Evolutionary conservation across 1,140 invertebrate species (phyloP).

Genomic region (Varroa destructor): DNA sequence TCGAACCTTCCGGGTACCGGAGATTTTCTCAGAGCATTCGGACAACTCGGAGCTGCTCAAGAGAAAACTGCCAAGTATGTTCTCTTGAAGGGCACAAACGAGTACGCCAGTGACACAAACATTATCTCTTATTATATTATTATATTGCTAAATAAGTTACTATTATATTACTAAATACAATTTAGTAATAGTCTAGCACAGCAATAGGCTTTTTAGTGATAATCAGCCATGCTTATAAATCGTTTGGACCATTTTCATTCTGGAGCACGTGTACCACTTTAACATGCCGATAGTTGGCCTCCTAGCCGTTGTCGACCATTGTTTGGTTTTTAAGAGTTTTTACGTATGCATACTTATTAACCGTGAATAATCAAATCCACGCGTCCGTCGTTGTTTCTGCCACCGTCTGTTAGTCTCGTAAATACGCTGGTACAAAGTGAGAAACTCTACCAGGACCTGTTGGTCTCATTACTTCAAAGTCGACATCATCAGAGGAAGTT

Average conservation of each 20-base stretch:
- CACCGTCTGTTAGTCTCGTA: conserved; percentile 43
- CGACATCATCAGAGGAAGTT: conserved; percentile 51
- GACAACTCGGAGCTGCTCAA: too few species aligned
- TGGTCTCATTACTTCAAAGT: conserved; percentile 36
- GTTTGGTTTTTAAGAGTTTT: conserved; percentile 62
- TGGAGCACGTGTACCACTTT: too few species aligned
- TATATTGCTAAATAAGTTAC: too few species aligned
- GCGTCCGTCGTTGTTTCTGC: conserved; percentile 46
- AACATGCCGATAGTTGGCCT: background rate
- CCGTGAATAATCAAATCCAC: conserved; percentile 36
- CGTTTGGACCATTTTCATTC: too few species aligned
- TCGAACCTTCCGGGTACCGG: conserved; percentile 1
- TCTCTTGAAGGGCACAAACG: background rate
- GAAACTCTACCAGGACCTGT: conserved; percentile 41
- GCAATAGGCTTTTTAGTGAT: too few species aligned
- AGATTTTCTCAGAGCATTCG: background rate
- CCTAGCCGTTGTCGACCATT: conserved; percentile 42
- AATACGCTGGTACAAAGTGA: conserved; percentile 41
- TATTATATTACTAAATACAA: too few species aligned
- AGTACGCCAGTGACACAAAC: too few species aligned
- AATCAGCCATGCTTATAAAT: too few species aligned
- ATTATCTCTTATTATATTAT: too few species aligned
- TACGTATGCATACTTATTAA: conserved; percentile 40
- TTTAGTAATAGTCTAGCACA: too few species aligned
- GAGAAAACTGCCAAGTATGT: background rate